Base-by-base conservation (phyloP, 2,888 invertebrate species). In the Ligdia adustata region DNA sequence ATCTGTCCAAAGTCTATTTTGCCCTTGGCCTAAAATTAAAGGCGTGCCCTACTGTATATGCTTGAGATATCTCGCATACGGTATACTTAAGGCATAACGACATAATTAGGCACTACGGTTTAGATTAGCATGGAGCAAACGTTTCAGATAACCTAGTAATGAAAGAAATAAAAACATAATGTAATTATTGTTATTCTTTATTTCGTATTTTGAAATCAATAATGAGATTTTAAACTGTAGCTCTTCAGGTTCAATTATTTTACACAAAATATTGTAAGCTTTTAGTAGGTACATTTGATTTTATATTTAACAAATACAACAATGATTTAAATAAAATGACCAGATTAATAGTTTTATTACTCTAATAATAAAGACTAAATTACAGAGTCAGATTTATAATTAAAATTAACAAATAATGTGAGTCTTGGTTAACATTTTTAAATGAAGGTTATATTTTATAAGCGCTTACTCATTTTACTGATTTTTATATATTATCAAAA, bases 281-380 rank as follows among this genome's bases (percentile, higher is more conserved):
- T 73, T 85, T 80, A 84, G 75, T 86, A 79, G 69, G 80, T 81
- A 83, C 85, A 79, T 79, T 82, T 63, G 79, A 83, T 84, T 84
- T 83, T 76, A 82, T 68, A 80, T 80, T 75, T 62, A 87, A 85
- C 85, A 87, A 87, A 82, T 86, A 87, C 81, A 90, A 88, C 84
- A 88, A 86, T 85, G 86, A 82, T 89, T 87, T 89, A 87, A 88
- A 89, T 86, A 82, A 88, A 89, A 89, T 90, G 89, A 90, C 90
- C 90, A 90, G 90, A 90, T 90, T 90, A 90, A 87, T 89, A 84
- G 79, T 81, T 87, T 83, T 79, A 83, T 72, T 79, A 76, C 73
- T 82, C 83, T 88, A 82, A 85, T 82, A 82, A 84, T 82, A 83
- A 71, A 77, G 79, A 79, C 83, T 84, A 85, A 86, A 81, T 76